Percentiles rank a stretch among this genome's conserved stretches.
phyloP scores from a whole-genome alignment of 1,140 invertebrate genomes.

The Drosophila tropicalis region DNA sequence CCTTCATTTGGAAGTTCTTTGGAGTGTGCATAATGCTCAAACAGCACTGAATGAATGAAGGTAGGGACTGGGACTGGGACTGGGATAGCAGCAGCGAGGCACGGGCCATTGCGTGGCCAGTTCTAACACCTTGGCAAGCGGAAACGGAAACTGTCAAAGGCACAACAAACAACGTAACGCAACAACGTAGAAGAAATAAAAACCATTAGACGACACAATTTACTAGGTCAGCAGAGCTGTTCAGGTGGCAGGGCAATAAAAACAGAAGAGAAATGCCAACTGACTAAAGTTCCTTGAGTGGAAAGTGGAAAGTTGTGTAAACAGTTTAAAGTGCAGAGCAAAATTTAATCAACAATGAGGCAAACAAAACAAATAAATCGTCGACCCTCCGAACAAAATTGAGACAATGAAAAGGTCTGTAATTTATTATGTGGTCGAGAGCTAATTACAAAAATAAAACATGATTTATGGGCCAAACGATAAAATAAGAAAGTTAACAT shows the following conservation, averaged over 20 bases:
- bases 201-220: conserved; percentile 72
- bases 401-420: conserved; percentile 75
- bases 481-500: conserved; percentile 57
- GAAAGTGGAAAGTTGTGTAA: conserved; percentile 40
- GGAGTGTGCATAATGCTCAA: conserved; percentile 15
- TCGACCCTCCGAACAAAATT: conserved; percentile 39
- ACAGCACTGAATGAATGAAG: background rate
- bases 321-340: conserved; percentile 21
- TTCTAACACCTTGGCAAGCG: conserved; percentile 51
- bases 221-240: conserved; percentile 61
- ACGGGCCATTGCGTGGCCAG: conserved; percentile 22
- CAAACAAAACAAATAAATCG: conserved; percentile 33
- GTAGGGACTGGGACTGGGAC: background rate
- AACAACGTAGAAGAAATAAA: conserved; percentile 34
- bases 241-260: conserved; percentile 65
- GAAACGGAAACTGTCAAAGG: conserved; percentile 77
- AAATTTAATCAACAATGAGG: conserved; percentile 73
- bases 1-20: conserved; percentile 23
- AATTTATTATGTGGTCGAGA: conserved; percentile 73
- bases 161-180: conserved; percentile 54
- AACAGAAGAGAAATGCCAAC: conserved; percentile 37
- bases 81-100: background rate
- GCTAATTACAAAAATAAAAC: conserved; percentile 79
- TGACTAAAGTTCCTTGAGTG: conserved; percentile 29
- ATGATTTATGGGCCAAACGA: conserved; percentile 68